Conservation (phyloP, 2,113 vertebrate genomes). For the Cheilinus undulatus region DNA sequence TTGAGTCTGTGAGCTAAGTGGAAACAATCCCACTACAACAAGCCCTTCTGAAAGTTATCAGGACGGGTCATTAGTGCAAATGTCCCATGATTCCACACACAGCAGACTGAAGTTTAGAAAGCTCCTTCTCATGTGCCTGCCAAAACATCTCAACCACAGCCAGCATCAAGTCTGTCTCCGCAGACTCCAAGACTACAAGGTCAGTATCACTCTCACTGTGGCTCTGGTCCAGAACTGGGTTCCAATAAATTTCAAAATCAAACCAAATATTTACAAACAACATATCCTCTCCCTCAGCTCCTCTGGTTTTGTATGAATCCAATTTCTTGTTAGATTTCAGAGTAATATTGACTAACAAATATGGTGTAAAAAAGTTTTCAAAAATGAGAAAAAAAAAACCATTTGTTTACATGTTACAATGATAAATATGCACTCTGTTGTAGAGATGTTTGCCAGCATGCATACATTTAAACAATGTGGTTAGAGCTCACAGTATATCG, state of each 20-base stretch:
- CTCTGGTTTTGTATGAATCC: constrained; percentile 1
- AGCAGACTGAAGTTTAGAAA: constrained; percentile 9
- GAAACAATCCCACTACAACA: not conserved
- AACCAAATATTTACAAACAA: constrained; percentile 70
- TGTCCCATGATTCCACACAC: constrained; percentile 30
- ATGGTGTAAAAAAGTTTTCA: no score
- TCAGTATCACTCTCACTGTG: constrained; percentile 48
- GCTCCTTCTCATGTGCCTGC: constrained; percentile 23
- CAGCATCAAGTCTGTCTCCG: constrained; percentile 36
- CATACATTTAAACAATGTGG: not conserved
- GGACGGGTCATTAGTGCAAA: constrained; percentile 10
- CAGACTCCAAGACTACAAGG: constrained; percentile 54
- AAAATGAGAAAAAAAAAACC: no score
- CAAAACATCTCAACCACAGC: constrained; percentile 57
- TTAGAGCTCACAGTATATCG: not conserved
- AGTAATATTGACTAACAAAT: no score
- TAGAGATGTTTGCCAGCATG: constrained; percentile 1
- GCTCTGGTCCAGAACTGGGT: constrained; percentile 36
- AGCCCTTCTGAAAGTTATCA: constrained; percentile 12
- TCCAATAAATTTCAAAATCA: constrained; percentile 63
- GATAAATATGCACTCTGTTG: no score
- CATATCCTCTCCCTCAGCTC: constrained; percentile 42
- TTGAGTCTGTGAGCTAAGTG: not conserved
- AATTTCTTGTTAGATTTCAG: no score
- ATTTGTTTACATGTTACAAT: no score